These are phyloP conservation scores for Psilanteris sp. DNA, from an alignment of 1,140 invertebrate species.

Conservation along the genomic window DNA sequence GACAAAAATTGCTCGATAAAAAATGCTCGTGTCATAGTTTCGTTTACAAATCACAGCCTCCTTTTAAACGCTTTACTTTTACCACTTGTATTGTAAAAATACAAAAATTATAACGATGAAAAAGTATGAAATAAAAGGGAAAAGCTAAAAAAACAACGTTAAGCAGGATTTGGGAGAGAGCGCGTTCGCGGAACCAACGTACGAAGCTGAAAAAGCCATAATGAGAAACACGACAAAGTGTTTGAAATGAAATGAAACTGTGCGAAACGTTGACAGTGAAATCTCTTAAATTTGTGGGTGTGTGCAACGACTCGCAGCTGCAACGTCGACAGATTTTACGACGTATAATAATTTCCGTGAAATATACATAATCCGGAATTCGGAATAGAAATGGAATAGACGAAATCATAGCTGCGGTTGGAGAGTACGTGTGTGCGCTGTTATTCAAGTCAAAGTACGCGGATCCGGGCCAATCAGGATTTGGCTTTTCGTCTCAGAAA, in stretches of 20 bases:
- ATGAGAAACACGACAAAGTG: constrained; percentile 54
- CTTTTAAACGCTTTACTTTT: not conserved
- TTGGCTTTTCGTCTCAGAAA: constrained; percentile 25
- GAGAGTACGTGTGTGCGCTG: constrained; percentile 26
- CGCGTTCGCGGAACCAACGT: constrained; percentile 16
- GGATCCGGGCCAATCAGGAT: constrained; percentile 40
- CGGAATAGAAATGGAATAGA: constrained; percentile 31
- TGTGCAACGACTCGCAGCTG: constrained; percentile 29
- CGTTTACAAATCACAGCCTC: not conserved
- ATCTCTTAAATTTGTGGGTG: constrained; percentile 44
- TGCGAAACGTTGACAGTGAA: constrained; percentile 45
- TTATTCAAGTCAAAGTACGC: constrained; percentile 20
- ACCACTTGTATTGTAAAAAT: not conserved
- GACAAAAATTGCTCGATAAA: constrained; percentile 20
- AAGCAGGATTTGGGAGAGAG: constrained; percentile 12
- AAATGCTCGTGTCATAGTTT: too few species aligned
- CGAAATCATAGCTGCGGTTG: constrained; percentile 52
- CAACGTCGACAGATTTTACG: constrained; percentile 47
- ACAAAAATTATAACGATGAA: constrained; percentile 2
- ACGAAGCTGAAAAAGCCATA: constrained; percentile 40
- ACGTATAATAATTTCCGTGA: constrained; percentile 50
- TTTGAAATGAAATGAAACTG: constrained; percentile 52
- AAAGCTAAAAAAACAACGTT: constrained; percentile 2
- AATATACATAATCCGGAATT: constrained; percentile 28
- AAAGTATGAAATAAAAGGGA: not conserved